Conservation (phyloP, 2,888 invertebrate genomes). For the Chloroclystis v-ata region DNA sequence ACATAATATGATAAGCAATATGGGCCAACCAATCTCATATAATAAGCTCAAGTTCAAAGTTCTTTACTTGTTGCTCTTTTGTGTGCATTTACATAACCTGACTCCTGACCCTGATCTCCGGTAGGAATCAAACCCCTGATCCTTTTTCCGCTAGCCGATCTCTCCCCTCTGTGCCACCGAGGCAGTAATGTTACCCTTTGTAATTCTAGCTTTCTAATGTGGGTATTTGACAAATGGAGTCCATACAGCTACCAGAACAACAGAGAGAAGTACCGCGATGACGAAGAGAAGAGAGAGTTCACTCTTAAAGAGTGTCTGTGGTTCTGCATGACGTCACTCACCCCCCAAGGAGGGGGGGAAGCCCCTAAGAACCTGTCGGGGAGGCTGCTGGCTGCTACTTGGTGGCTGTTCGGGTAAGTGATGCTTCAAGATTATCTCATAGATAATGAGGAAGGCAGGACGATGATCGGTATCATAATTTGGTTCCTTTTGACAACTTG, state of each 20-base stretch:
- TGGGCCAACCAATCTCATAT: too few species aligned
- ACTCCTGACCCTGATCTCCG: too few species aligned
- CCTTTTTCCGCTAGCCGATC: too few species aligned
- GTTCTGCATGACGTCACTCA: slow-evolving; percentile 99
- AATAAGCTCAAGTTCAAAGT: too few species aligned
- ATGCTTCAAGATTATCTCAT: slow-evolving; percentile 2
- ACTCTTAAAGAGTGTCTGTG: slow-evolving; percentile 97
- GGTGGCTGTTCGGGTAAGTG: slow-evolving; percentile 95
- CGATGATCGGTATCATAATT: too few species aligned
- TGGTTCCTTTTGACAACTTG: too few species aligned
- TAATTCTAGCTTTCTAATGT: slow-evolving; percentile 88
- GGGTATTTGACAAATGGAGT: slow-evolving; percentile 97
- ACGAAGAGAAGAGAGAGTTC: slow-evolving; percentile 96
- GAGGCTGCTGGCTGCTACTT: slow-evolving; percentile 95
- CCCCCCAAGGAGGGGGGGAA: slow-evolving; percentile 96
- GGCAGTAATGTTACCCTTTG: not conserved
- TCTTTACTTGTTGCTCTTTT: too few species aligned
- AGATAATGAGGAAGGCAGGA: not conserved
- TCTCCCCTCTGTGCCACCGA: too few species aligned
- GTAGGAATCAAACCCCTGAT: too few species aligned
- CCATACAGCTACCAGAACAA: slow-evolving; percentile 98
- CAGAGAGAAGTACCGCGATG: slow-evolving; percentile 93
- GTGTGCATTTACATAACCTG: too few species aligned
- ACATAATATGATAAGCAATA: too few species aligned
- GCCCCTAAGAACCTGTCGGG: slow-evolving; percentile 98